Evolutionary conservation across 2,888 invertebrate genomes (phyloP), one percentile per base, ranked within the genome.

Genomic region (Aquatica leii): DNA sequence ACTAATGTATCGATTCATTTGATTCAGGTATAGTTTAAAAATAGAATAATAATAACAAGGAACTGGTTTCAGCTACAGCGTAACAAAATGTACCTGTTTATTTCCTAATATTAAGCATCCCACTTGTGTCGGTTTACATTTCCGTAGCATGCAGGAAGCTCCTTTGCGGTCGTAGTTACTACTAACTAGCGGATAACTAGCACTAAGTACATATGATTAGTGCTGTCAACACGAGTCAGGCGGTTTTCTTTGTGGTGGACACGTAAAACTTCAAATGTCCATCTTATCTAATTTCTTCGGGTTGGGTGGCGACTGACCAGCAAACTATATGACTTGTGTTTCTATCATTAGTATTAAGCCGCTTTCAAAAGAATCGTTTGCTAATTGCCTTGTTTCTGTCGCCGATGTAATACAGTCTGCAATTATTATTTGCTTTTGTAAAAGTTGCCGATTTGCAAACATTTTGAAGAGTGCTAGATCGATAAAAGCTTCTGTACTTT

Each of bases 141-240:
- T 63, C 59, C 59, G 54, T 31, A 55, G 12, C 43, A 54, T 37
- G 49, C 54, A 59, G 59, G 63, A 63, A 63, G 41, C 49, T 20
- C 48, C 20, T 41, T 31, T 35, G 34, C 50, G 62, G 62, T 60
- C 50, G 57, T 55, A 48, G 54, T 54, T 49, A 46, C 59, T 65
- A 65, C 66, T 70, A 70, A 70, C 65, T 65, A 69, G 68, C 62
- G 65, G 69, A 68, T 70, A 70, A 70, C 65, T 63, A 67, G 57
- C 61, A 53, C 65, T 65, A 68, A 71, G 69, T 69, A 69, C 66
- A 65, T 46, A 57, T 66, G 65, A 69, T 71, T 66, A 68, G 67
- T 65, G 66, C 69, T 69, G 71, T 71, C 70, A 69, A 66, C 68
- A 55, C 40, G 62, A 65, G 58, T 60, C 59, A 54, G 51, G 67